These are phyloP conservation scores for Arion vulgaris DNA, from an alignment of 1,140 invertebrate genomes.

Conservation along the genomic window DNA sequence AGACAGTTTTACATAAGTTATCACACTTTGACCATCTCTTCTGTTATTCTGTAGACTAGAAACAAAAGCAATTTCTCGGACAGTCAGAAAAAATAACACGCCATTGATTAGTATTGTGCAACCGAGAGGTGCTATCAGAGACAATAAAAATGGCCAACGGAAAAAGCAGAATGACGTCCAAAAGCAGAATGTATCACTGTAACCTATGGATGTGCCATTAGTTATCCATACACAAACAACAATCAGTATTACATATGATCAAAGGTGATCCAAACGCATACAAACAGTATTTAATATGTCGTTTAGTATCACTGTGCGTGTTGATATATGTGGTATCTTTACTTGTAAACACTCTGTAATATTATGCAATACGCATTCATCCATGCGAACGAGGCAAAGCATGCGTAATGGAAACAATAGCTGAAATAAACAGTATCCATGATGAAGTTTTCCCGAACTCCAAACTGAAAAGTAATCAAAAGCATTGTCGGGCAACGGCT, in stretches of 20 bases:
- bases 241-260: not conserved
- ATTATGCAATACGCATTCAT: slow-evolving; percentile 3
- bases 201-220: not conserved
- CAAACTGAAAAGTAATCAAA: not conserved
- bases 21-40: not conserved
- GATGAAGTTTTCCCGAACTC: not conserved
- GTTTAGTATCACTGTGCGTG: not conserved
- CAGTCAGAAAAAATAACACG: not conserved
- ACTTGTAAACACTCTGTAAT: not conserved
- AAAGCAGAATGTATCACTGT: not conserved
- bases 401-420: not conserved
- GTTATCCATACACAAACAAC: not conserved
- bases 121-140: not conserved
- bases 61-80: not conserved
- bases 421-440: not conserved
- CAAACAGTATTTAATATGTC: not conserved
- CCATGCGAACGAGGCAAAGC: not conserved
- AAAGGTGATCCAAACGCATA: not conserved
- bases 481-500: not conserved
- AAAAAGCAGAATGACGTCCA: not conserved
- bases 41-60: not conserved
- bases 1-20: slow-evolving; percentile 21
- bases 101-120: not conserved
- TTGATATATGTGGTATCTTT: not conserved
- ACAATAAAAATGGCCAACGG: not conserved